A percentile compares a stretch with the other conserved stretches of the same genome.
phyloP scores from a whole-genome alignment of 2,888 invertebrate genomes.

The Loripinus fragilis region DNA sequence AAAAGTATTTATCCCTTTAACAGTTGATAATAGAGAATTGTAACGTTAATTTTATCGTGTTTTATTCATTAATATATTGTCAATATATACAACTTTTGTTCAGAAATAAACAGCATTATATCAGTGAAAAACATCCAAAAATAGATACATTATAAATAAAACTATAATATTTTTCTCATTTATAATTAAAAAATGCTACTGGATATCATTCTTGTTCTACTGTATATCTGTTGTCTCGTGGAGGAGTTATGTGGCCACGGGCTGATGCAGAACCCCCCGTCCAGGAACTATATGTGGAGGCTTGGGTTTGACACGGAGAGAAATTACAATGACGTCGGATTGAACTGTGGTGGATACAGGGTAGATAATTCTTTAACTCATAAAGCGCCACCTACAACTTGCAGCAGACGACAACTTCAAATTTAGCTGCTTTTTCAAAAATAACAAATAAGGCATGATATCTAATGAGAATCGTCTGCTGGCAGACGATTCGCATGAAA shows the following conservation, averaged over 20 bases:
- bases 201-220: background rate
- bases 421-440: too few species aligned
- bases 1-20: too few species aligned
- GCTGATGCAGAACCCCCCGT: slow-evolving; percentile 29
- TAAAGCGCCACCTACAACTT: too few species aligned
- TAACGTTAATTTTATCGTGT: too few species aligned
- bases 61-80: too few species aligned
- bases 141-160: too few species aligned
- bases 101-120: too few species aligned
- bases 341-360: slow-evolving; percentile 46
- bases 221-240: background rate
- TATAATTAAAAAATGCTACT: background rate
- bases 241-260: slow-evolving; percentile 35
- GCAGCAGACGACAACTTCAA: background rate
- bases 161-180: too few species aligned
- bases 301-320: slow-evolving; percentile 40
- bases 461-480: background rate
- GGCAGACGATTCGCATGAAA: background rate
- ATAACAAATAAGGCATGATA: background rate
- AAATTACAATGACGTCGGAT: slow-evolving; percentile 48
- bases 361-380: slow-evolving; percentile 31
- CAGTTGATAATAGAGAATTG: too few species aligned
- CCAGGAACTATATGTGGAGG: slow-evolving; percentile 52
- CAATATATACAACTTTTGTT: too few species aligned
- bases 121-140: too few species aligned